These are phyloP conservation scores for Nematopogon swammerdamellus DNA, from an alignment of 2,888 invertebrate species.

Conservation along the genomic window DNA sequence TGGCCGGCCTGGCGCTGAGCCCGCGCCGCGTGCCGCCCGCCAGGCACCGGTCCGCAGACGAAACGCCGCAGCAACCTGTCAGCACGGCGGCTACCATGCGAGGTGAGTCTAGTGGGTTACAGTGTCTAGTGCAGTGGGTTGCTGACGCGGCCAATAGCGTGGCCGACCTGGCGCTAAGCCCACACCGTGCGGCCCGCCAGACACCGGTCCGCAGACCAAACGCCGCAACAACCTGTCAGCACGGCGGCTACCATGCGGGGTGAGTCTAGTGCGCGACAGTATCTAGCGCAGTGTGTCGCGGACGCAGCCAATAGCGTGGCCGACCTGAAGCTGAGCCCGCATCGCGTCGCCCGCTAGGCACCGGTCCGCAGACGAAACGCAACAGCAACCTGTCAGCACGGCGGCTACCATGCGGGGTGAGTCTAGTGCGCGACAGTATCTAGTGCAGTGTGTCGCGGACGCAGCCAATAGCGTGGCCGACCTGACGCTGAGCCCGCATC, in stretches of 20 bases:
- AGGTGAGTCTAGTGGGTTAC: slow-evolving; percentile 23
- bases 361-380: slow-evolving; percentile 55
- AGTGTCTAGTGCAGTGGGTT: slow-evolving; percentile 79
- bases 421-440: slow-evolving; percentile 4
- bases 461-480: slow-evolving; percentile 83
- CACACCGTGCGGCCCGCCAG: slow-evolving; percentile 69
- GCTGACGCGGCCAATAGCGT: slow-evolving; percentile 83
- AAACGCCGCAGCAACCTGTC: slow-evolving; percentile 30
- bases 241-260: slow-evolving; percentile 40
- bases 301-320: slow-evolving; percentile 84
- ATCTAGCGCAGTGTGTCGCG: slow-evolving; percentile 70
- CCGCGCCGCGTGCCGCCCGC: slow-evolving; percentile 70
- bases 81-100: slow-evolving; percentile 38
- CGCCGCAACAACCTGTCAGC: slow-evolving; percentile 30
- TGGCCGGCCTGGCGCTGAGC: slow-evolving; percentile 74
- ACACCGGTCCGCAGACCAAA: slow-evolving; percentile 60
- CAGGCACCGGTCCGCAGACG: slow-evolving; percentile 62
- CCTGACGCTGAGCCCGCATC: slow-evolving; percentile 71
- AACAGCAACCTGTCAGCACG: slow-evolving; percentile 30
- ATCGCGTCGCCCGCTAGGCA: slow-evolving; percentile 68
- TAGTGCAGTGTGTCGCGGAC: slow-evolving; percentile 77
- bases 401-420: slow-evolving; percentile 39
- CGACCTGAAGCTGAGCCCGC: slow-evolving; percentile 72
- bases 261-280: slow-evolving; percentile 11
- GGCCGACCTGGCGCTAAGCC: slow-evolving; percentile 73